Conservation (phyloP, 2,797 vertebrate species). For the Loris lydekkerianus region DNA sequence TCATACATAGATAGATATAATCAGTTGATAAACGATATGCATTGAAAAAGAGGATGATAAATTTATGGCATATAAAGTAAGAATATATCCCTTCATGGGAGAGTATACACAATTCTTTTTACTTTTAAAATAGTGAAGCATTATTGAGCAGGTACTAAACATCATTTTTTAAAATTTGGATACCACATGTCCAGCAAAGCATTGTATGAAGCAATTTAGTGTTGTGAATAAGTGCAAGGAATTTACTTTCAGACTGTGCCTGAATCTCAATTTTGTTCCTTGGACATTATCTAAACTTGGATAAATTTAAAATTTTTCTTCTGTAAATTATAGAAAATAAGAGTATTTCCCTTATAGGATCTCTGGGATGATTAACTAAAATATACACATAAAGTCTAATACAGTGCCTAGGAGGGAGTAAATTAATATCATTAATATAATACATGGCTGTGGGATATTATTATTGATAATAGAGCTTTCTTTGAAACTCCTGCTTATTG, state of each 20-base stretch:
- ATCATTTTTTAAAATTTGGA: background rate
- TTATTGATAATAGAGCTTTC: background rate
- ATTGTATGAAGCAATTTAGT: background rate
- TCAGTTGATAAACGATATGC: background rate
- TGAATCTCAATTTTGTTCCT: background rate
- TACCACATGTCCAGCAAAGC: background rate
- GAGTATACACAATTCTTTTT: background rate
- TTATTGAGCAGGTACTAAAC: rapidly evolving
- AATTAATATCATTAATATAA: background rate
- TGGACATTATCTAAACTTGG: background rate
- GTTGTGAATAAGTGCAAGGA: background rate
- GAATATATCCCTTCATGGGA: background rate
- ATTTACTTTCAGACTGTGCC: background rate
- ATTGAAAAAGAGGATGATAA: background rate
- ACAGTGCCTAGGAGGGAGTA: background rate
- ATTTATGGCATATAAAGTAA: background rate
- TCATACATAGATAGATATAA: background rate
- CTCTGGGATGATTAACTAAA: background rate
- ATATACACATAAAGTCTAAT: background rate
- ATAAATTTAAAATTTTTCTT: background rate
- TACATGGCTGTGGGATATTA: background rate
- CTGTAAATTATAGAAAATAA: background rate
- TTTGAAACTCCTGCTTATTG: background rate
- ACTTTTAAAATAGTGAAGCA: background rate
- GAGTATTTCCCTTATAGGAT: background rate